Percentiles rank a stretch among this genome's conserved stretches.
Evolutionary conservation across 23 tunicate genomes (phyloP).

Genomic region (Ciona savignyi): DNA sequence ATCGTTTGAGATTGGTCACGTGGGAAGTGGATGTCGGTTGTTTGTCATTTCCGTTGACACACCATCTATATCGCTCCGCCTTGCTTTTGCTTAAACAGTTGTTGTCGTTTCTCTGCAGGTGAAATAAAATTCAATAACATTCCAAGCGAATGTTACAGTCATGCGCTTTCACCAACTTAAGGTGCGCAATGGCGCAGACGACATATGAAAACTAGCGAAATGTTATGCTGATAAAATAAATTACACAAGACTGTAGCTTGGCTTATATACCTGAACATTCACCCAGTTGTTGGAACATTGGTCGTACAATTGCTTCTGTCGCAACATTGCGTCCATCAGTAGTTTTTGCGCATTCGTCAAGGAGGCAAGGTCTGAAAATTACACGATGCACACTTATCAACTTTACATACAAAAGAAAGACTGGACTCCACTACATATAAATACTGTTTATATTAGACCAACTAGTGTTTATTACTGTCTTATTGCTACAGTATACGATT

Average conservation of each 20-base stretch:
- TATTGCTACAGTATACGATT: too few species aligned
- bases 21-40: constrained; percentile 1
- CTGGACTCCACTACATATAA: too few species aligned
- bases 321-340: constrained; percentile 78
- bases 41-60: constrained; percentile 42
- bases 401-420: too few species aligned
- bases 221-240: background rate
- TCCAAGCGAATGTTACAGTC: too few species aligned
- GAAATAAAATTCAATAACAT: too few species aligned
- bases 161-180: too few species aligned
- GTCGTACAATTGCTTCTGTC: constrained; percentile 75
- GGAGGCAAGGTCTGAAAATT: constrained; percentile 26
- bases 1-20: background rate
- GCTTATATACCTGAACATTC: constrained; percentile 57
- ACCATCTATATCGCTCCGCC: constrained; percentile 92
- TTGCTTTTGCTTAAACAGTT: constrained; percentile 94
- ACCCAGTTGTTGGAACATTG: constrained; percentile 85
- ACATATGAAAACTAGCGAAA: too few species aligned
- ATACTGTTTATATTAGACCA: too few species aligned
- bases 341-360: constrained; percentile 38
- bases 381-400: background rate
- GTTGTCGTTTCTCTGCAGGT: constrained; percentile 87
- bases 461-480: too few species aligned
- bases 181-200: too few species aligned
- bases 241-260: background rate